These are phyloP conservation scores for Venustaconcha ellipsiformis DNA, from an alignment of 1,140 invertebrate genomes.

Conservation along the genomic window DNA sequence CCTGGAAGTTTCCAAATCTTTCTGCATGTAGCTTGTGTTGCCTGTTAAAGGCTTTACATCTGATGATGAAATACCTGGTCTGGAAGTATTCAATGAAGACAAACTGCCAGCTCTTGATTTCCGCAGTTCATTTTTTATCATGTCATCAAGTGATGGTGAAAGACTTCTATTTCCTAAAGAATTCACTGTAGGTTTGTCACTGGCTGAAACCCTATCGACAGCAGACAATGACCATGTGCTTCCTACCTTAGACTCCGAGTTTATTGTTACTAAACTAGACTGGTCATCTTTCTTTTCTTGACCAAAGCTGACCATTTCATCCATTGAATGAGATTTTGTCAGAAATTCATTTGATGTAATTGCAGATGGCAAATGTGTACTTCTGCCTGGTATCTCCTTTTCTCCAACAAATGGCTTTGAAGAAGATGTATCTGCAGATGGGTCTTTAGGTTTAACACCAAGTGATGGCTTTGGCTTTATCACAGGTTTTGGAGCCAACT, in stretches of 20 bases:
- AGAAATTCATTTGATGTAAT: not conserved
- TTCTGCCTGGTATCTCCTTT: not conserved
- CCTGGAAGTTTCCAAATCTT: not conserved
- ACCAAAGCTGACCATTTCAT: conserved; percentile 18
- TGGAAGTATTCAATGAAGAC: too few species aligned
- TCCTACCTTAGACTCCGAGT: conserved; percentile 2
- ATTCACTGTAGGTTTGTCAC: too few species aligned
- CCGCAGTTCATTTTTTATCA: conserved; percentile 26
- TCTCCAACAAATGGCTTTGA: conserved; percentile 3
- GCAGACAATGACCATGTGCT: not conserved
- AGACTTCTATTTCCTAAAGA: too few species aligned
- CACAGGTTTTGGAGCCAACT: conserved; percentile 48
- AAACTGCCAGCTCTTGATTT: too few species aligned
- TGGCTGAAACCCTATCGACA: too few species aligned
- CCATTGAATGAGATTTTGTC: conserved; percentile 29
- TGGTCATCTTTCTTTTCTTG: conserved; percentile 1
- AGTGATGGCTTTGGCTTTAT: conserved; percentile 48
- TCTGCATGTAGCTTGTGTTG: not conserved
- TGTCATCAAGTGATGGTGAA: conserved; percentile 19
- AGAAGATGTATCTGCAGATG: conserved; percentile 2
- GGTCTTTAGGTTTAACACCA: conserved; percentile 31
- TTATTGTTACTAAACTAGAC: not conserved
- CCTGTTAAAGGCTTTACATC: not conserved
- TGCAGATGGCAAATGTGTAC: too few species aligned
- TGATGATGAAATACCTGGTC: not conserved